These are phyloP conservation scores for Lycaena phlaeas DNA, from an alignment of 2,888 invertebrate species.

Conservation along the genomic window DNA sequence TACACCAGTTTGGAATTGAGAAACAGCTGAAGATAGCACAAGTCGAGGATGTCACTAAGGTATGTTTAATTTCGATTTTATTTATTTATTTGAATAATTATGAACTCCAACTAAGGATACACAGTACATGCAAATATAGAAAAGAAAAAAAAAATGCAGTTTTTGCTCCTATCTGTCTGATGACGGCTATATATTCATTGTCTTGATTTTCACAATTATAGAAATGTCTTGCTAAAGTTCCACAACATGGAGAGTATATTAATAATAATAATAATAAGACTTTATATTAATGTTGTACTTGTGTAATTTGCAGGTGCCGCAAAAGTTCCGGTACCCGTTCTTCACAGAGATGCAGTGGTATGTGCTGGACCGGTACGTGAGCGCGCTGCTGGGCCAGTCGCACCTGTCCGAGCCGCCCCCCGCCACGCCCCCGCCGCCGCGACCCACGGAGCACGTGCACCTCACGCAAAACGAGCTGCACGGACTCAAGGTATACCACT, in stretches of 20 bases:
- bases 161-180: too few relatives aligned
- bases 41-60: constrained; percentile 95
- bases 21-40: constrained; percentile 96
- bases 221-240: too few relatives aligned
- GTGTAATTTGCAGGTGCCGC: constrained; percentile 83
- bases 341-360: constrained; percentile 99
- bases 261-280: too few relatives aligned
- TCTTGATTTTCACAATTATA: too few relatives aligned
- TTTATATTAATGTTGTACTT: neutral
- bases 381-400: constrained; percentile 86
- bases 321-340: constrained; percentile 98
- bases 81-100: too few relatives aligned
- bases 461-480: constrained; percentile 86
- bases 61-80: too few relatives aligned
- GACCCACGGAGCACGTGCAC: constrained; percentile 79
- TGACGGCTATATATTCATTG: neutral
- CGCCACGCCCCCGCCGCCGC: constrained; percentile 51
- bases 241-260: too few relatives aligned
- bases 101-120: too few relatives aligned
- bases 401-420: constrained; percentile 73
- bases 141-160: too few relatives aligned
- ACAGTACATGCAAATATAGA: too few relatives aligned
- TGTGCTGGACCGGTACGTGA: constrained; percentile 93
- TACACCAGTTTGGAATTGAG: constrained; percentile 96
- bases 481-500: constrained; percentile 83